Percentiles rank a stretch among this genome's conserved stretches.
These are phyloP conservation scores for Dasyurus viverrinus DNA, from an alignment of 2,113 vertebrate species.

Conservation along the genomic window DNA sequence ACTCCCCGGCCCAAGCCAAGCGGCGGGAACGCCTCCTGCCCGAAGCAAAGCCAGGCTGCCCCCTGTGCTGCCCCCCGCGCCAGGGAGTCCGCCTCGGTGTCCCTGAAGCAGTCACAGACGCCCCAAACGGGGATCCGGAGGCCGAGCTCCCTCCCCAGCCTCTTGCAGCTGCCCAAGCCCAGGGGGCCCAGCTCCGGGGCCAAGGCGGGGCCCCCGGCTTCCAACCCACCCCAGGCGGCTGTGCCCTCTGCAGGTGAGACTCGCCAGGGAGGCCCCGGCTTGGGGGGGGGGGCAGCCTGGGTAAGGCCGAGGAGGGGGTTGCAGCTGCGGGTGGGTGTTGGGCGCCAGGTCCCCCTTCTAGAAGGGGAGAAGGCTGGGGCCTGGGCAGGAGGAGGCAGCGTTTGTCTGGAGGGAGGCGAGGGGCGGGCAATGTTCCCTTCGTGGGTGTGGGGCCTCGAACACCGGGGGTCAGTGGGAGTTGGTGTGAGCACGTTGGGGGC, in stretches of 20 bases:
- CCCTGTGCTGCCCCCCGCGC: background rate
- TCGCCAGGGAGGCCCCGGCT: too few species aligned
- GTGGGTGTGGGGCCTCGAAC: too few species aligned
- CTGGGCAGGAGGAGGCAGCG: too few species aligned
- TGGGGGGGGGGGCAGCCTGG: background rate
- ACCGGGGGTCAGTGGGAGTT: background rate
- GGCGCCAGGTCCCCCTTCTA: background rate
- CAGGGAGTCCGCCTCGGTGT: slow-evolving; percentile 37
- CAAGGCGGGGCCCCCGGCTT: accelerated
- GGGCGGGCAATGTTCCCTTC: too few species aligned
- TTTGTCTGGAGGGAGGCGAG: background rate
- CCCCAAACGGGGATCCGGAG: slow-evolving; percentile 51
- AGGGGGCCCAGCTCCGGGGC: background rate
- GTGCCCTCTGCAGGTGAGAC: background rate
- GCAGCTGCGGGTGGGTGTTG: too few species aligned
- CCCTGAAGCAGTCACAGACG: slow-evolving; percentile 34
- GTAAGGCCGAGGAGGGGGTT: too few species aligned
- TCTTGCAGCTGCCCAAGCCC: slow-evolving; percentile 51
- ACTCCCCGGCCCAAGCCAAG: slow-evolving; percentile 68
- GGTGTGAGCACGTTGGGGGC: background rate
- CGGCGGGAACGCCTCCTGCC: slow-evolving; percentile 54
- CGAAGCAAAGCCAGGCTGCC: slow-evolving; percentile 39
- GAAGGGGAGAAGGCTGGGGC: background rate
- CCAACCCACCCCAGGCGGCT: too few species aligned
- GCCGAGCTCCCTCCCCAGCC: slow-evolving; percentile 33